Evolutionary conservation across 2,113 vertebrate species (phyloP), one percentile per base, ranked within the genome.

Genomic region (Plectropomus leopardus): DNA sequence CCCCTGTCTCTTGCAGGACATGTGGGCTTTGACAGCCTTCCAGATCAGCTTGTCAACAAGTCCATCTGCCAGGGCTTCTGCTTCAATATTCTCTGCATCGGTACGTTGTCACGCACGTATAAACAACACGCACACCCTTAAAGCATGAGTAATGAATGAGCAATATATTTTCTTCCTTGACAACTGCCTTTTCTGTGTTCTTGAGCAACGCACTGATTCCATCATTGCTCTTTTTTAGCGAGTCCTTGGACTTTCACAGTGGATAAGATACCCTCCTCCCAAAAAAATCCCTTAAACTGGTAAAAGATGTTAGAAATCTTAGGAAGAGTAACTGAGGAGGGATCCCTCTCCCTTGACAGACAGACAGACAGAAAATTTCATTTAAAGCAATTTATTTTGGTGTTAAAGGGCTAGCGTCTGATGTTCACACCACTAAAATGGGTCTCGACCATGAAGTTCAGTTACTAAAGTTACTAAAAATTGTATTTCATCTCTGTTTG

Each of bases 1-100:
- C 89, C 94, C 44, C 93, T 98, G 85, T 86, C 93, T 60, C 94
- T 98, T 76, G 96, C 96, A 0, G 97, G 96, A 3, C 97, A 97
- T 81, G 97, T 98, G 86, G 97, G 97, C 8, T 97, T 99, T 94
- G 96, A 96, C 85, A 98, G 95, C 91, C 96, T 98, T 70, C 97
- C 98, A 34, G 97, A 98, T 92, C 98, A 99, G 2, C 94, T 99
- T 75, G 95, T 99, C 30, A 97, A 96, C 84, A 97, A 96, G 85
- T 98, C 96, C 57, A 95, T 96, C 77, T 94, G 94, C 70, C 96
- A 97, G 81, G 97, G 97, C 58, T 98, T 98, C 94, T 98, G 96
- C 85, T 99, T 98, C 87, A 98, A 98, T 42, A 94, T 98, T 83
- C 96, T 99, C 76, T 98, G 97, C 88, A 94, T 98, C 13, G 97